phyloP scores from a whole-genome alignment of 1,140 invertebrate species.

The Phymorhynchus buccinoides region DNA sequence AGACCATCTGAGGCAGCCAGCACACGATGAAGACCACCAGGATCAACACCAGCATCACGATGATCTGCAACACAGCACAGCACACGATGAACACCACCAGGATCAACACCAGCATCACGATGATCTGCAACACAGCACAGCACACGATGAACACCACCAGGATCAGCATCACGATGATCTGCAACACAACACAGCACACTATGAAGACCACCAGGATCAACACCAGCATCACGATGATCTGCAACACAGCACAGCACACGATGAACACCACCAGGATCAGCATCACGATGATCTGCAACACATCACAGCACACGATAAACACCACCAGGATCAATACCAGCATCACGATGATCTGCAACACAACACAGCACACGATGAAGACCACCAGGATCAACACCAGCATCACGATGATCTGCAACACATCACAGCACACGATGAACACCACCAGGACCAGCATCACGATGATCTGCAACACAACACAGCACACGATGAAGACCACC shows the following conservation, averaged over 20 bases:
- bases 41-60: conserved; percentile 74
- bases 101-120: conserved; percentile 74
- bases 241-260: too few species aligned
- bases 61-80: conserved; percentile 73
- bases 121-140: conserved; percentile 72
- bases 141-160: too few species aligned
- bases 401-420: conserved; percentile 74
- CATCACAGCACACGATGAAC: too few species aligned
- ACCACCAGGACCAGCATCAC: too few species aligned
- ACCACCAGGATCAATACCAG: conserved; percentile 72
- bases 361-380: conserved; percentile 72
- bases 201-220: conserved; percentile 73
- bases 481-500: too few species aligned
- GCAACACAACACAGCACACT: too few species aligned
- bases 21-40: conserved; percentile 72
- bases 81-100: conserved; percentile 72
- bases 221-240: conserved; percentile 75
- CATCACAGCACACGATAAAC: conserved; percentile 73
- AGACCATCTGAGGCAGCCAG: conserved; percentile 69
- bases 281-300: too few species aligned
- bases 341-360: conserved; percentile 74
- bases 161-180: too few species aligned
- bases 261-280: too few species aligned
- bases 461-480: too few species aligned
- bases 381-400: conserved; percentile 72